These are phyloP conservation scores for Schizaphis graminum DNA, from an alignment of 2,888 invertebrate genomes.

Conservation along the genomic window DNA sequence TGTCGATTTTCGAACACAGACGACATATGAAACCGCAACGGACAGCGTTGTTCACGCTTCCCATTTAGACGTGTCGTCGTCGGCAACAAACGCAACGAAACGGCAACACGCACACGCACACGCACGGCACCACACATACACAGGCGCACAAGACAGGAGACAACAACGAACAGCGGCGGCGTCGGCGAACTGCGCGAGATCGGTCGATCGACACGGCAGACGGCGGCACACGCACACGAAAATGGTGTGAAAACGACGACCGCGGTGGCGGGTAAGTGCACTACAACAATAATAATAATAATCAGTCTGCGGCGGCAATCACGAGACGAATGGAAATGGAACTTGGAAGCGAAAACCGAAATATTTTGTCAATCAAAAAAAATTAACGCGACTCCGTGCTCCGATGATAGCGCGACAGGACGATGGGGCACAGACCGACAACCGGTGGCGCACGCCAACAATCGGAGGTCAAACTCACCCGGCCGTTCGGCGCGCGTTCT, in stretches of 20 bases:
- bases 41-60: slow-evolving; percentile 84
- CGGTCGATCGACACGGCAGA: slow-evolving; percentile 1
- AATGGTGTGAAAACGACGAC: background rate
- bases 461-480: background rate
- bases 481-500: background rate
- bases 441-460: background rate
- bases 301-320: background rate
- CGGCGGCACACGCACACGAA: slow-evolving; percentile 23
- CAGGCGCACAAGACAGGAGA: background rate
- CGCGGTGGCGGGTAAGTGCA: background rate
- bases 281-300: background rate
- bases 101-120: slow-evolving; percentile 3
- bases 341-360: background rate
- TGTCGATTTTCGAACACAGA: slow-evolving; percentile 88
- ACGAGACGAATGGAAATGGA: background rate
- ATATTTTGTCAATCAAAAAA: slow-evolving; percentile 45
- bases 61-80: slow-evolving; percentile 74
- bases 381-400: background rate
- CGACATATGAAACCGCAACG: slow-evolving; percentile 88
- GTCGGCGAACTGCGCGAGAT: slow-evolving; percentile 34
- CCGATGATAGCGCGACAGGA: slow-evolving; percentile 15
- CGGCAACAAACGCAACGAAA: background rate
- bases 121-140: slow-evolving; percentile 9
- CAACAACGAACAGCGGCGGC: background rate
- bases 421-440: background rate